Percentiles rank a stretch among this genome's conserved stretches.
Evolutionary conservation across 2,797 vertebrate genomes (phyloP).

Genomic region (Oreochromis grahami): DNA sequence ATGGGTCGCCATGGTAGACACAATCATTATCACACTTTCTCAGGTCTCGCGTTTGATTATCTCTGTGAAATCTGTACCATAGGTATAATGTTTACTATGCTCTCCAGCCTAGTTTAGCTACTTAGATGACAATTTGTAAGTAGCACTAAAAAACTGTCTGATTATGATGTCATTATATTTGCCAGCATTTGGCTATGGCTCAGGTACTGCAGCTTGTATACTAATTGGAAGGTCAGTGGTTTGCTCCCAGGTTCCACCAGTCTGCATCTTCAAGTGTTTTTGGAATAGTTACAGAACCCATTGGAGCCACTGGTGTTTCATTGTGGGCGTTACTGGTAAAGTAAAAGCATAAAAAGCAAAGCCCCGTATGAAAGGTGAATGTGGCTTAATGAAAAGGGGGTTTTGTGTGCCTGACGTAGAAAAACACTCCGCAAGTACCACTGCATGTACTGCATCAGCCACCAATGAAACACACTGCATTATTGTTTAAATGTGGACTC

Average conservation of each 20-base stretch:
- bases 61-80: not conserved
- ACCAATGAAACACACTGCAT: not conserved
- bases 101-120: not conserved
- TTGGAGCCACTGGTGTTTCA: not conserved
- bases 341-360: not conserved
- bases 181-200: not conserved
- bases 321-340: not conserved
- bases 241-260: not conserved
- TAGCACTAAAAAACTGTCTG: not conserved
- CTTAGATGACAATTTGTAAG: not conserved
- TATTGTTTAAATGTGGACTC: not conserved
- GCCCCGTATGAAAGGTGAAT: not conserved
- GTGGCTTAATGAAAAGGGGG: not conserved
- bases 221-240: not conserved
- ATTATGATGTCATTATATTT: not conserved
- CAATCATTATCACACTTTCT: constrained; percentile 6
- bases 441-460: not conserved
- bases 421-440: not conserved
- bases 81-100: not conserved
- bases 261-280: not conserved
- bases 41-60: not conserved
- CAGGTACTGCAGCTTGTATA: not conserved
- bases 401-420: not conserved
- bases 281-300: not conserved
- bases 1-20: not conserved